These are phyloP conservation scores for Anguilla megastoma DNA, from an alignment of 2,797 vertebrate genomes.

Conservation along the genomic window DNA sequence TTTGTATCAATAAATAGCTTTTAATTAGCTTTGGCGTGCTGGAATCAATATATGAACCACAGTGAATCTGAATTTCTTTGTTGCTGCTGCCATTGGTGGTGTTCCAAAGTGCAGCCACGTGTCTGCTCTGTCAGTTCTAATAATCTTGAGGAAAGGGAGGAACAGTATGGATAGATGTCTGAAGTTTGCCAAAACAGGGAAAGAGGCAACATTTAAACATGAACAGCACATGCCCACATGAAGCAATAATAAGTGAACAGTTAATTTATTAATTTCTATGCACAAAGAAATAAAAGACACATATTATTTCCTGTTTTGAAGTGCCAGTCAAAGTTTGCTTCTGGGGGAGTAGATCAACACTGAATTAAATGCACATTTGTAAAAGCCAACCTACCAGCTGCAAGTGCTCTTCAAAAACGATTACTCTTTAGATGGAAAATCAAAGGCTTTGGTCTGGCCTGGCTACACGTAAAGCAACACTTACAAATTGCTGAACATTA, in stretches of 20 bases:
- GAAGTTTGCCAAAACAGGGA: slow-evolving; percentile 33
- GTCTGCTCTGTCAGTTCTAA: slow-evolving; percentile 49
- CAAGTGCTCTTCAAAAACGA: neutral
- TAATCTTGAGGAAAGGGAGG: slow-evolving; percentile 41
- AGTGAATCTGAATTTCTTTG: neutral
- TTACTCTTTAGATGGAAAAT: slow-evolving; percentile 17
- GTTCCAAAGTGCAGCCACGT: neutral
- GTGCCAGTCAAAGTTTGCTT: slow-evolving; percentile 21
- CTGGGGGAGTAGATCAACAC: slow-evolving; percentile 18
- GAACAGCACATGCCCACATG: slow-evolving; percentile 23
- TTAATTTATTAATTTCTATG: slow-evolving; percentile 10
- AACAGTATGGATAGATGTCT: slow-evolving; percentile 48
- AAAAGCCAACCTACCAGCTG: neutral
- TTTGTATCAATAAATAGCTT: neutral
- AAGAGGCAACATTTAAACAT: slow-evolving; percentile 32
- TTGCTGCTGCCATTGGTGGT: neutral
- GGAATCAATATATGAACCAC: neutral
- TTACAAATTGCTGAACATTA: neutral
- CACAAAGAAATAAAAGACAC: neutral
- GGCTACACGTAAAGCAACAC: neutral
- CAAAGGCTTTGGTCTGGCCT: slow-evolving; percentile 21
- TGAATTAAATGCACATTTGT: slow-evolving; percentile 33
- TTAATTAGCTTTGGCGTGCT: slow-evolving; percentile 6
- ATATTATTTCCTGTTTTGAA: slow-evolving; percentile 22
- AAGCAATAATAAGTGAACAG: neutral